phyloP scores from a whole-genome alignment of 2,888 invertebrate species.

The Dicyrtoma fusca region DNA sequence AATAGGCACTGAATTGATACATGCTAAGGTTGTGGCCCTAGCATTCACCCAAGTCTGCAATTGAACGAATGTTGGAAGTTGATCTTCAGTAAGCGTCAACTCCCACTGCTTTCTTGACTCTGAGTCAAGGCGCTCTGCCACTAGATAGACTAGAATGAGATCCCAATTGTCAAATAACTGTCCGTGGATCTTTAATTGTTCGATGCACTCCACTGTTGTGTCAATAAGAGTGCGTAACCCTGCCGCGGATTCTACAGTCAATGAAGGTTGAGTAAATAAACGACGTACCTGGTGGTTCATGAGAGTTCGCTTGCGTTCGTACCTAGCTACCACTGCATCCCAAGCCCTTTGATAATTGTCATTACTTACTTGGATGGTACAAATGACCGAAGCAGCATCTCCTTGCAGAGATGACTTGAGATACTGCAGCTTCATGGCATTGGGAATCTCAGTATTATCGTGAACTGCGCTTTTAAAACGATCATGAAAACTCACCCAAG shows the following conservation, averaged over 20 bases:
- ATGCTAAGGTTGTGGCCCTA: background rate
- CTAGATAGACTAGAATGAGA: background rate
- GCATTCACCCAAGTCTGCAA: background rate
- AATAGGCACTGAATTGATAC: background rate
- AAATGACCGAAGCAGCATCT: too few relatives aligned
- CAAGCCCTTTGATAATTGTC: too few relatives aligned
- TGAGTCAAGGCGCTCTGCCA: background rate
- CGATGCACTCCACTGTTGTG: background rate
- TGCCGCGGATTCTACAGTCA: background rate
- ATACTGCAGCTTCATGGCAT: too few relatives aligned
- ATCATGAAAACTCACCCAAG: too few relatives aligned
- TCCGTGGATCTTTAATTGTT: background rate
- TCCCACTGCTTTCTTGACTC: background rate
- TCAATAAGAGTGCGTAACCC: background rate
- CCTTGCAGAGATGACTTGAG: too few relatives aligned
- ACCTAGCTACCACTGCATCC: too few relatives aligned
- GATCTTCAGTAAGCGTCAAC: background rate
- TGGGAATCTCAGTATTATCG: too few relatives aligned
- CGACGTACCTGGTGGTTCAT: too few relatives aligned
- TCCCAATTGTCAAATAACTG: constrained; percentile 4
- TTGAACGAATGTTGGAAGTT: background rate
- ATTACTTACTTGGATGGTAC: too few relatives aligned
- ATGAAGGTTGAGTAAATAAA: background rate
- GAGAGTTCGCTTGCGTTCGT: too few relatives aligned
- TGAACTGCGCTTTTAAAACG: too few relatives aligned